phyloP scores from a whole-genome alignment of 1,140 invertebrate species.

The Phenacoccus solenopsis region DNA sequence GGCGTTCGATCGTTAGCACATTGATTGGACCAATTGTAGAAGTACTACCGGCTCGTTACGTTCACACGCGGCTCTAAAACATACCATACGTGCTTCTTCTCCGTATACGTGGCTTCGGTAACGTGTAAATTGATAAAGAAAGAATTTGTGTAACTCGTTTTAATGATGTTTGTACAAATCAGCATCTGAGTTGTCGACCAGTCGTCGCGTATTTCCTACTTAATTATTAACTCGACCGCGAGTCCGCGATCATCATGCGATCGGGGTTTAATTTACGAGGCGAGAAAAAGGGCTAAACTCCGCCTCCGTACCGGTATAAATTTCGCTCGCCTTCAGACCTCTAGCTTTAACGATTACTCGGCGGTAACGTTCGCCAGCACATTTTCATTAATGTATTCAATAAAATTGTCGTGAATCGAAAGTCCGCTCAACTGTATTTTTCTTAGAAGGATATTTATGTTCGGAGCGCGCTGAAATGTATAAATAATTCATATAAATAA shows the following conservation, averaged over 20 bases:
- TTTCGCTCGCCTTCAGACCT: too few species aligned
- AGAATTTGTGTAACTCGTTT: background rate
- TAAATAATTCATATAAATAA: conserved; percentile 4
- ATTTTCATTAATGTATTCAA: background rate
- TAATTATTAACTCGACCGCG: too few species aligned
- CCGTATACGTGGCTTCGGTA: too few species aligned
- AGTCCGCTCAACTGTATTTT: background rate
- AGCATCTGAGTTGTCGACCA: too few species aligned
- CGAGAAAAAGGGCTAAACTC: too few species aligned
- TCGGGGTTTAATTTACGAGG: too few species aligned
- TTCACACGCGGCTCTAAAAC: background rate
- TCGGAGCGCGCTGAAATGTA: background rate
- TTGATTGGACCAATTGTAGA: background rate
- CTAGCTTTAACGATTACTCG: too few species aligned
- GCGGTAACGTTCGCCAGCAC: background rate
- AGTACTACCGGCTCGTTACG: background rate
- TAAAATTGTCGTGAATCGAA: background rate
- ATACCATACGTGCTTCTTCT: background rate
- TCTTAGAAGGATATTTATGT: conserved; percentile 3
- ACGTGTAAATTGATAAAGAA: background rate
- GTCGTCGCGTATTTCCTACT: too few species aligned
- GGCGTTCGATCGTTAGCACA: background rate
- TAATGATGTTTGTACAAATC: background rate
- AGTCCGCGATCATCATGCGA: too few species aligned
- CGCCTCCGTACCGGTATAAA: too few species aligned